Evolutionary conservation across 2,797 vertebrate species (phyloP).

Genomic region (Pelodytes ibericus): DNA sequence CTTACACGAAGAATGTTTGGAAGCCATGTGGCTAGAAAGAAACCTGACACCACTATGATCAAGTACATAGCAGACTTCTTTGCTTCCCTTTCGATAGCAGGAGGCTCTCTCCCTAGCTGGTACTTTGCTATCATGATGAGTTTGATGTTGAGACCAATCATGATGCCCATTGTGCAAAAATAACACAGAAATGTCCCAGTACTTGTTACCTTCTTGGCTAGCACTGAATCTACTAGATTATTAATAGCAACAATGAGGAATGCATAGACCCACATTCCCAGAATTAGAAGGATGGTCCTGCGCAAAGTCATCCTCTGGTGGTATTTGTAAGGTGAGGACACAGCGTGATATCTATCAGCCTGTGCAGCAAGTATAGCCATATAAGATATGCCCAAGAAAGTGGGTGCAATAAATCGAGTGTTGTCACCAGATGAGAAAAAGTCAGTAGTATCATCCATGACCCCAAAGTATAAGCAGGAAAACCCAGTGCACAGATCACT

Average conservation of each 20-base stretch:
- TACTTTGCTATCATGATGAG: constrained; percentile 74
- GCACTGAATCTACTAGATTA: constrained; percentile 64
- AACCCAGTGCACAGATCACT: constrained; percentile 77
- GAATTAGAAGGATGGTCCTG: constrained; percentile 70
- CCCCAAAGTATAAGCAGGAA: constrained; percentile 75
- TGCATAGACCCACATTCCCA: constrained; percentile 73
- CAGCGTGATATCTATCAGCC: constrained; percentile 76
- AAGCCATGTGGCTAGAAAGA: too few relatives aligned
- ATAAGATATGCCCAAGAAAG: constrained; percentile 77
- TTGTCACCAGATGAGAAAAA: constrained; percentile 66
- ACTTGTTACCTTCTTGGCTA: constrained; percentile 63
- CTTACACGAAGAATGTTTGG: too few relatives aligned
- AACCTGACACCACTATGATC: constrained; percentile 73
- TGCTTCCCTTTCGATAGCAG: constrained; percentile 54
- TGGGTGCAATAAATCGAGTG: constrained; percentile 70
- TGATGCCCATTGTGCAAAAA: constrained; percentile 70
- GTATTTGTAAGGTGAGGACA: constrained; percentile 71
- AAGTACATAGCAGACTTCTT: constrained; percentile 73
- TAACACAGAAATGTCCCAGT: constrained; percentile 70
- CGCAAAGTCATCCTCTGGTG: constrained; percentile 68
- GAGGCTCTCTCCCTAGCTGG: constrained; percentile 68
- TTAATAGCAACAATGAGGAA: constrained; percentile 68
- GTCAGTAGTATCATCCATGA: constrained; percentile 70
- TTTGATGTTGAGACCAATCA: constrained; percentile 74
- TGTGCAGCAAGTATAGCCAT: constrained; percentile 78